Evolutionary conservation across 2,113 vertebrate genomes (phyloP).

Genomic region (Micromys minutus): DNA sequence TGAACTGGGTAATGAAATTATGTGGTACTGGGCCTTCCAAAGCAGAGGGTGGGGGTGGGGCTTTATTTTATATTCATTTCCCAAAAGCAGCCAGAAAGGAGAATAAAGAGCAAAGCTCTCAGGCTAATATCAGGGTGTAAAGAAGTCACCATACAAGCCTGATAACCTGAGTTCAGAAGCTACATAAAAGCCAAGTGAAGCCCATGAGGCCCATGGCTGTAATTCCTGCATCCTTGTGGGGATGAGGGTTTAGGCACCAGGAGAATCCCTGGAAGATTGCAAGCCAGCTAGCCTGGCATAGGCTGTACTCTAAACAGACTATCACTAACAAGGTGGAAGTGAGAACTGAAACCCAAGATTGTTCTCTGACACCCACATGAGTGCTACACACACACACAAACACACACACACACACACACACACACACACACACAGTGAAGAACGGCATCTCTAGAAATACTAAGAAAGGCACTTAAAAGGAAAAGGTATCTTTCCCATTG

Average conservation of each 20-base stretch:
- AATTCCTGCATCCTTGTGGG: not conserved
- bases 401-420: not conserved
- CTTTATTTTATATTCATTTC: conserved; percentile 46
- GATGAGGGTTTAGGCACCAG: too few relatives aligned
- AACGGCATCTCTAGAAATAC: not conserved
- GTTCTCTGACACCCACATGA: not conserved
- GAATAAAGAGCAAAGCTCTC: not conserved
- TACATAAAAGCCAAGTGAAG: not conserved
- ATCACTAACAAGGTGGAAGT: not conserved
- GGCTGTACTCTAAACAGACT: not conserved
- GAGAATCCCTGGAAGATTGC: not conserved
- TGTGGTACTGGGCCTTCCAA: not conserved
- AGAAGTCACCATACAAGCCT: not conserved
- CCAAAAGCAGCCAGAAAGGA: not conserved
- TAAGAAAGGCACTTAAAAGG: not conserved
- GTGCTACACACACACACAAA: not conserved
- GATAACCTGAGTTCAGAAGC: not conserved
- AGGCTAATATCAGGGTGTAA: not conserved
- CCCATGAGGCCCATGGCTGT: too few relatives aligned
- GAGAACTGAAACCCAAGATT: not conserved
- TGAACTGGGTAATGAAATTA: conserved; percentile 30
- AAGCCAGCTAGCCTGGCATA: too few relatives aligned
- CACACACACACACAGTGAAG: not conserved
- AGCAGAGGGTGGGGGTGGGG: too few relatives aligned
- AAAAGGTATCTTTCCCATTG: not conserved